These are phyloP conservation scores for Nemoura dubitans DNA, from an alignment of 2,888 invertebrate genomes.

Conservation along the genomic window DNA sequence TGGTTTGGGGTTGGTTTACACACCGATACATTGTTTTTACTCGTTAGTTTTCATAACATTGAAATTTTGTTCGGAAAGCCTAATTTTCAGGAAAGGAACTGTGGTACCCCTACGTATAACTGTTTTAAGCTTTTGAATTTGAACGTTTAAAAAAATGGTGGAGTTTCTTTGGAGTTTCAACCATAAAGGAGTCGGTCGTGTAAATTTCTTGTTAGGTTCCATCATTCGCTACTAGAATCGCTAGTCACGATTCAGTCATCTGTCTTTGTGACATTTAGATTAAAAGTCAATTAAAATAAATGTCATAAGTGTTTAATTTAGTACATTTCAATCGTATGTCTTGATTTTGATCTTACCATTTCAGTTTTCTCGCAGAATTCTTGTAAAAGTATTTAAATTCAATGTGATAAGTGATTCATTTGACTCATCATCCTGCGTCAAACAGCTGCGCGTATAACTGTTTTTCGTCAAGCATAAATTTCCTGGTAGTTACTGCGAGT, in stretches of 20 bases:
- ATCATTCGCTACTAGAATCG: not conserved
- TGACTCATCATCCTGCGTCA: slow-evolving; percentile 51
- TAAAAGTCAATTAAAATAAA: not conserved
- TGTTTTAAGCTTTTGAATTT: too few relatives aligned
- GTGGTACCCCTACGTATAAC: too few relatives aligned
- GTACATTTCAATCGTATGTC: not conserved
- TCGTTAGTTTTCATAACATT: too few relatives aligned
- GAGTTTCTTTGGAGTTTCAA: too few relatives aligned
- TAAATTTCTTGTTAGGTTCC: not conserved
- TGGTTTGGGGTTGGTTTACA: too few relatives aligned
- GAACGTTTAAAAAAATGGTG: too few relatives aligned
- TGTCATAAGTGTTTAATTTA: not conserved
- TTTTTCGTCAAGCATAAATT: slow-evolving; percentile 55
- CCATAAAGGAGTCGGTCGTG: not conserved
- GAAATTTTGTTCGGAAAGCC: too few relatives aligned
- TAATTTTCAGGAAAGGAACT: too few relatives aligned
- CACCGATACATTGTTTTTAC: too few relatives aligned
- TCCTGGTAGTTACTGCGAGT: slow-evolving; percentile 55
- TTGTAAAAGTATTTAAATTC: not conserved
- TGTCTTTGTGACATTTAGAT: not conserved
- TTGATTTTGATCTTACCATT: not conserved
- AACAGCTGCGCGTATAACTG: slow-evolving; percentile 51
- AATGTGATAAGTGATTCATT: slow-evolving; percentile 25
- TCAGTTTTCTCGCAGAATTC: not conserved
- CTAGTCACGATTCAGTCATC: not conserved